phyloP scores from a whole-genome alignment of 2,888 invertebrate genomes.

The Spatulosminthurus flaviceps region DNA sequence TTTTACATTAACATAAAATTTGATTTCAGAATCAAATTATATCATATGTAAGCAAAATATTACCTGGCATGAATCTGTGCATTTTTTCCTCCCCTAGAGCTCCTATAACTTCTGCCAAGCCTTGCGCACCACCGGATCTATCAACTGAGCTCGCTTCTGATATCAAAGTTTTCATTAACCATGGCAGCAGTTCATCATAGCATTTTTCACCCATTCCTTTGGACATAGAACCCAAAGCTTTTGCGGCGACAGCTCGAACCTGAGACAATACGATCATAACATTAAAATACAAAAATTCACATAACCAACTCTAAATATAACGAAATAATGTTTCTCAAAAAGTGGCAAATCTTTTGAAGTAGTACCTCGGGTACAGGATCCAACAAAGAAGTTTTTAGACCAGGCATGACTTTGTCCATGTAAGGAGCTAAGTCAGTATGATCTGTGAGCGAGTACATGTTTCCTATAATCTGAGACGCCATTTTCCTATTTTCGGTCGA shows the following conservation, averaged over 20 bases:
- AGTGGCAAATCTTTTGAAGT: no score
- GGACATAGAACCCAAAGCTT: conserved; percentile 97
- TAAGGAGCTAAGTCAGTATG: conserved; percentile 98
- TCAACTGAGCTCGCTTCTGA: conserved; percentile 96
- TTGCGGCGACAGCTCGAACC: conserved; percentile 93
- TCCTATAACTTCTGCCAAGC: conserved; percentile 96
- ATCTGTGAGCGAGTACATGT: conserved; percentile 99
- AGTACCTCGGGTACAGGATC: conserved; percentile 96
- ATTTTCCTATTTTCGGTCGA: conserved; percentile 98
- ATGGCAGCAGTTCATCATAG: conserved; percentile 95
- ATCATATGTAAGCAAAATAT: neutral
- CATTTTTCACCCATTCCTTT: conserved; percentile 95
- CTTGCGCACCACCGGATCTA: conserved; percentile 94
- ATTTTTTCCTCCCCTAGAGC: conserved; percentile 94
- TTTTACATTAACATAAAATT: neutral
- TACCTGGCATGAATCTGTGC: conserved; percentile 92
- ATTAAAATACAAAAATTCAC: no score
- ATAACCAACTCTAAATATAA: no score
- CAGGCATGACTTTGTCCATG: conserved; percentile 94
- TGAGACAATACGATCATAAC: no score
- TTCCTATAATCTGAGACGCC: conserved; percentile 99
- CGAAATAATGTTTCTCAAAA: neutral
- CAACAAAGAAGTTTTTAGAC: conserved; percentile 90
- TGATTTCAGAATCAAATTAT: neutral
- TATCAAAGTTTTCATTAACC: conserved; percentile 97